Evolutionary conservation across 2,888 invertebrate genomes (phyloP), one percentile per base, ranked within the genome.

Genomic region (Netelia melanura): DNA sequence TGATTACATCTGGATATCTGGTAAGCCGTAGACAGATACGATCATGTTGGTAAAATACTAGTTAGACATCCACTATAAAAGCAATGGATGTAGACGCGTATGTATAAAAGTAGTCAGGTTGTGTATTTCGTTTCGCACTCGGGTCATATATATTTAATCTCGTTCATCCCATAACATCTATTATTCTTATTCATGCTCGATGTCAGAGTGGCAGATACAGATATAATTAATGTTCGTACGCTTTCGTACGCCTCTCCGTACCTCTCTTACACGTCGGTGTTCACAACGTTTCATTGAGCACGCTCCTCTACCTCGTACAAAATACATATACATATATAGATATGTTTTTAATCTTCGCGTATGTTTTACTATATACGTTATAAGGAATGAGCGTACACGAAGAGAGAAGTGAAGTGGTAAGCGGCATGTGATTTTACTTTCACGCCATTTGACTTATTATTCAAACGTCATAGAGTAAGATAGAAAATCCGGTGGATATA

Each of bases 151-250:
- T 48, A 67, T 78, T 68, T 68, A 78, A 78, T 78, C 68, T 78
- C 68, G 68, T 67, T 61, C 77, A 61, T 70, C 38, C 68, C 68
- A 44, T 56, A 78, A 78, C 61, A 70, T 62, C 61, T 68, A 2
- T 67, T 77, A 77, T 58, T 77, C 67, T 77, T 77, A 62, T 74
- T 62, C 48, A 62, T 74, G 48, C n/a, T 58, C 21, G 9, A n/a
- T 21, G 74, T 23, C 25, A 62, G 61, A 61, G 21, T 14, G 9
- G 58, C 58, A 61, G 74, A 74, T 74, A 62, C 62, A 74, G 62
- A 61, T 79, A 64, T 64, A 79, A 62, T 78, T 70, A 65, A 71
- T 79, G 71, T 64, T 52, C 38, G 9, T 61, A 23, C 21, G 58
- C 17, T 9, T 23, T n/a, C 58, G 58, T 58, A 10, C 58, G 14